These are phyloP conservation scores for Globia sparganii DNA, from an alignment of 2,888 invertebrate genomes.

Conservation along the genomic window DNA sequence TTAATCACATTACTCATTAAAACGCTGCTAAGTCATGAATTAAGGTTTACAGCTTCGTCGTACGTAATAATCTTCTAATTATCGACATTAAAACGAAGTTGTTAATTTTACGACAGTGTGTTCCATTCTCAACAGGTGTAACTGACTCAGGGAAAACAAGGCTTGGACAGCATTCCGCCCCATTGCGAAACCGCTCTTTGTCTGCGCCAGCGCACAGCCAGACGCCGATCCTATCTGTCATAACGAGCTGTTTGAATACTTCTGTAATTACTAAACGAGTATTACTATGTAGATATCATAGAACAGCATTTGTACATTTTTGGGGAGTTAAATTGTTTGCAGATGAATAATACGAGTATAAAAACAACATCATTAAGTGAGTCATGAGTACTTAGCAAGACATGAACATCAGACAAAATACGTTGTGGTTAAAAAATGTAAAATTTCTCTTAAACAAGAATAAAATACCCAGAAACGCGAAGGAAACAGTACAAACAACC, in stretches of 20 bases:
- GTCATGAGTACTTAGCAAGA: background rate
- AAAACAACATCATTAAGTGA: background rate
- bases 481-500: constrained; percentile 45
- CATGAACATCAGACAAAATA: background rate
- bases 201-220: constrained; percentile 46
- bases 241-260: constrained; percentile 60
- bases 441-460: constrained; percentile 5
- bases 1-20: constrained; percentile 22
- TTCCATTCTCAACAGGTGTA: constrained; percentile 50
- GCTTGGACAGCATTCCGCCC: constrained; percentile 68
- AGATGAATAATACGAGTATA: background rate
- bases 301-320: background rate
- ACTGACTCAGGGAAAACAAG: constrained; percentile 56
- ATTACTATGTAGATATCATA: background rate
- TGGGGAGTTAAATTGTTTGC: background rate
- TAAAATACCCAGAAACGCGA: constrained; percentile 19
- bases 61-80: background rate
- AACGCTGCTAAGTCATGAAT: background rate
- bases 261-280: constrained; percentile 60
- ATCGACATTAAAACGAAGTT: constrained; percentile 19
- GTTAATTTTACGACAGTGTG: constrained; percentile 17
- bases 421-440: background rate
- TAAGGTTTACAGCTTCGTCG: constrained; percentile 13
- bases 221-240: constrained; percentile 58
- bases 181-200: constrained; percentile 64